Conservation (phyloP, 2,113 vertebrate genomes). For the Chlorodrepanis virens region DNA sequence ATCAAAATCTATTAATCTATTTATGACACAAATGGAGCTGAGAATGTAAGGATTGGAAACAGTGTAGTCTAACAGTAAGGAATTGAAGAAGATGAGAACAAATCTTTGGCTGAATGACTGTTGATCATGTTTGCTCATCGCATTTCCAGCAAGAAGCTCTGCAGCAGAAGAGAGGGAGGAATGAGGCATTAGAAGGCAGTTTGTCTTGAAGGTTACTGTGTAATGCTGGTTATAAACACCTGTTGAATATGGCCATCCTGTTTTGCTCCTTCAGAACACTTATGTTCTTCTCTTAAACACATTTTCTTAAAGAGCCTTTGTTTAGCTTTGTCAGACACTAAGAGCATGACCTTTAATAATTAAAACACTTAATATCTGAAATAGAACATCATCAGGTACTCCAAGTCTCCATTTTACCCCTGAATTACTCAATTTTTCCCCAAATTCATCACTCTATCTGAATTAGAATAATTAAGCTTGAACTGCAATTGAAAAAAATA, state of each 20-base stretch:
- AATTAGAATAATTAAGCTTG: neutral
- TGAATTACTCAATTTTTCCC: neutral
- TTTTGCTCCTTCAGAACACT: neutral
- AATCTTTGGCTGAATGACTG: neutral
- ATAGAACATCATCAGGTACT: neutral
- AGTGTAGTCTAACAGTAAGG: neutral
- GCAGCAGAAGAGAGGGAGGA: neutral
- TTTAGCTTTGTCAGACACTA: neutral
- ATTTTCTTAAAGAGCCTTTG: neutral
- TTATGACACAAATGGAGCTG: neutral
- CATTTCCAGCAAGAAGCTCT: neutral
- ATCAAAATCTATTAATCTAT: neutral
- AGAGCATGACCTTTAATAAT: neutral
- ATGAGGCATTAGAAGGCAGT: neutral
- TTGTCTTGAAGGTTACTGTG: neutral
- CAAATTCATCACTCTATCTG: neutral
- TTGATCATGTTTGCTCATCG: neutral
- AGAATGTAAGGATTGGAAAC: neutral
- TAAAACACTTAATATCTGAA: neutral
- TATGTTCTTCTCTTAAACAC: neutral
- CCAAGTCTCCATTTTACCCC: neutral
- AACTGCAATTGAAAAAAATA: neutral
- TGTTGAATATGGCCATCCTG: neutral
- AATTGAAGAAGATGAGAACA: neutral
- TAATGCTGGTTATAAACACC: neutral